phyloP scores from a whole-genome alignment of 1,140 invertebrate genomes.

The Bombus superbus region DNA sequence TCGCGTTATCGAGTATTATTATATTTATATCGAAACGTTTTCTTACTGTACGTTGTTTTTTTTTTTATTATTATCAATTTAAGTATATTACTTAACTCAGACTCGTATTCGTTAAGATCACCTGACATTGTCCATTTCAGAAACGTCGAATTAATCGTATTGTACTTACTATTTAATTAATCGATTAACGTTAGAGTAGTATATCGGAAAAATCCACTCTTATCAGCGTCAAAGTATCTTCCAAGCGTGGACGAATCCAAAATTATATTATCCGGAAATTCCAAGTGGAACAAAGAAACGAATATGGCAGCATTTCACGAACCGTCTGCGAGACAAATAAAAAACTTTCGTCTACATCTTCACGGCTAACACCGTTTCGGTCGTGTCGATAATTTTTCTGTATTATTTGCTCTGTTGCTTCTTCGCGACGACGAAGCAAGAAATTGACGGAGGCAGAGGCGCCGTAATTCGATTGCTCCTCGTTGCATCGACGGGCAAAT shows the following conservation, averaged over 20 bases:
- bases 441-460: conserved; percentile 9
- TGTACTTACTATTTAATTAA: not conserved
- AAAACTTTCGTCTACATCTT: not conserved
- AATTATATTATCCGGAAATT: not conserved
- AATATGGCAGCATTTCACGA: too few species aligned
- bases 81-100: too few species aligned
- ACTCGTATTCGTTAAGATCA: not conserved
- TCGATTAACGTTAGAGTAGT: not conserved
- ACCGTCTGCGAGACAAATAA: not conserved
- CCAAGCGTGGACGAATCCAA: not conserved
- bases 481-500: conserved; percentile 43
- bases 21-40: too few species aligned
- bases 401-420: conserved; percentile 46
- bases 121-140: not conserved
- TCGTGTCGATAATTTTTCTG: conserved; percentile 25
- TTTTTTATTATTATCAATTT: too few species aligned
- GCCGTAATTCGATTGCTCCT: conserved; percentile 73
- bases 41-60: too few species aligned
- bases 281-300: too few species aligned
- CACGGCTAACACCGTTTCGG: not conserved
- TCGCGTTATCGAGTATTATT: too few species aligned
- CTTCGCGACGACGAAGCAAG: conserved; percentile 31
- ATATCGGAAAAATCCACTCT: not conserved
- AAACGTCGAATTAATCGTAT: not conserved
- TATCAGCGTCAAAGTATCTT: not conserved